phyloP scores from a whole-genome alignment of 2,888 invertebrate species.

The Yponomeuta sedellus region DNA sequence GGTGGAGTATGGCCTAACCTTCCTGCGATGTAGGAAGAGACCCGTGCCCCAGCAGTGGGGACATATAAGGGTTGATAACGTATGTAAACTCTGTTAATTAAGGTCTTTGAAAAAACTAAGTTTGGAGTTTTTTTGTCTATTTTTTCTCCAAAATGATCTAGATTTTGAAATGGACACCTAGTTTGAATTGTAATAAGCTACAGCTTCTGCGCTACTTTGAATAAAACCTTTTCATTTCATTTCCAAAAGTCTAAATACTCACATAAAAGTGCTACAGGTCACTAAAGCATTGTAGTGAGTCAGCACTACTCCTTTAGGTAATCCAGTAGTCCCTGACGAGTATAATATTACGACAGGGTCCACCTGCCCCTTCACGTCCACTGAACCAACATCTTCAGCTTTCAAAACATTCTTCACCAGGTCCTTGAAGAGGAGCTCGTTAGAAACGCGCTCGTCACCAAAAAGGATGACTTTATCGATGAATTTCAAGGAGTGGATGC shows the following conservation, averaged over 20 bases:
- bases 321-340: conserved; percentile 60
- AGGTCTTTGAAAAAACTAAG: too few species aligned
- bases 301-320: conserved; percentile 58
- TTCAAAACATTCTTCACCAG: conserved; percentile 26
- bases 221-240: too few species aligned
- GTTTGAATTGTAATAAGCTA: too few species aligned
- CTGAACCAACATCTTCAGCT: conserved; percentile 37
- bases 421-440: conserved; percentile 37
- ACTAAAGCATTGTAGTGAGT: conserved; percentile 45
- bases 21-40: too few species aligned
- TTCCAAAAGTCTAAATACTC: neutral
- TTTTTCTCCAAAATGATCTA: too few species aligned
- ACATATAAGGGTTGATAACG: too few species aligned
- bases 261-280: neutral
- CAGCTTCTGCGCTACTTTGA: too few species aligned
- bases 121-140: too few species aligned
- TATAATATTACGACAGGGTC: conserved; percentile 49
- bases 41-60: too few species aligned
- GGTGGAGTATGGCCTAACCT: too few species aligned
- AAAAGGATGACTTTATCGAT: conserved; percentile 44
- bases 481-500: conserved; percentile 28
- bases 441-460: conserved; percentile 32
- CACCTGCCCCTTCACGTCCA: conserved; percentile 39
- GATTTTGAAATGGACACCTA: too few species aligned
- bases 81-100: too few species aligned